Base-by-base conservation (phyloP, 2,888 invertebrate species). In the Drosophila nr. perissopoda region DNA sequence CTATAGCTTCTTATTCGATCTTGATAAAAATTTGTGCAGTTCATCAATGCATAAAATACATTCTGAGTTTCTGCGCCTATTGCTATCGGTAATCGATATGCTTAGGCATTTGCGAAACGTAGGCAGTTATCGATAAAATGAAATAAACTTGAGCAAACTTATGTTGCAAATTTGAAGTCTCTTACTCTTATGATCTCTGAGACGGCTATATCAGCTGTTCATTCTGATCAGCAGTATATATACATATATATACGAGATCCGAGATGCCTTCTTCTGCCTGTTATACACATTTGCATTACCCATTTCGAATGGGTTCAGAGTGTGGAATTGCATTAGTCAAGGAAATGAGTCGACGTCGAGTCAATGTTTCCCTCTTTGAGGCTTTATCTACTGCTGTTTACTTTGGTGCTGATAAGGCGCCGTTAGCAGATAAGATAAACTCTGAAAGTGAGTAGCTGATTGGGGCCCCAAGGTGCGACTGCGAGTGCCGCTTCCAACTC, bases 381-480 rank as follows among this genome's bases (percentile, higher is more conserved):
- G 25, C 45, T 58, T 69, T 77, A 77, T 74, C 77, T 27, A 36
- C 10, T 4, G 52, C 69, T 78, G 65, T 77, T 78, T 69, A 74
- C 77, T 48, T 69, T 16, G 25, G 49, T 42, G 48, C 74, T 66
- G 76, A 77, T 77, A 77, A 73, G 59, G 34, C 48, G 48, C 52
- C 53, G 25, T 27, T 59, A 48, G 48, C 48, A 34, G 77, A 77
- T 77, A 77, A 77, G 77, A 77, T 77, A 77, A 77, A 63, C 65
- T 2, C 21, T 6, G 21, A 4, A 51, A 66, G 11, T 58, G 75
- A 49, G 68, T 54, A 58, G 73, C 52, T 53, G 61, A 54, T 57
- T 73, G 63, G 72, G 53, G 45, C 34, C 49, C 57, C 27, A 21
- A 48, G 66, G 63, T 31, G 60, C 49, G 57, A 63, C 52, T 31